Evolutionary conservation across 1,140 invertebrate genomes (phyloP).

Genomic region (Andrena cerasifolii): DNA sequence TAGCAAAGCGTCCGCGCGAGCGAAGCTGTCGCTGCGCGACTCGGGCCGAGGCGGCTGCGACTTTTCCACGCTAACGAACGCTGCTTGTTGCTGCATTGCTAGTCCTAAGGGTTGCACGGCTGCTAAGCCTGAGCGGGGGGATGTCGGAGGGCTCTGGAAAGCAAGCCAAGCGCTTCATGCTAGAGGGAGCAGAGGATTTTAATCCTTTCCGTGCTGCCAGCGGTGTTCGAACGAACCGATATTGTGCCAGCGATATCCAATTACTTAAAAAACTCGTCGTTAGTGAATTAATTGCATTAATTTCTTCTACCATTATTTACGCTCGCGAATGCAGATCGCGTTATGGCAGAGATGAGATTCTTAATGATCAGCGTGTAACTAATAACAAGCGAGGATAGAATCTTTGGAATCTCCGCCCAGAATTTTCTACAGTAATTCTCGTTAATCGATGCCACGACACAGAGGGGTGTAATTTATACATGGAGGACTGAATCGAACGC

Average conservation of each 20-base stretch:
- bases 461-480: too few species aligned
- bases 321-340: not conserved
- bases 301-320: not conserved
- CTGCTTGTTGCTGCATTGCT: constrained; percentile 55
- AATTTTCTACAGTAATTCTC: not conserved
- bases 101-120: constrained; percentile 70
- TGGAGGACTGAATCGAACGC: too few species aligned
- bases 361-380: not conserved
- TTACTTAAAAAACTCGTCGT: not conserved
- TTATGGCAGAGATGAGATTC: not conserved
- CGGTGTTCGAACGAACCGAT: constrained; percentile 1
- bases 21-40: constrained; percentile 76
- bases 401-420: not conserved
- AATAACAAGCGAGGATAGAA: too few species aligned
- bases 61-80: constrained; percentile 44
- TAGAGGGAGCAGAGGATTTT: constrained; percentile 49
- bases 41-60: constrained; percentile 73
- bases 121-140: constrained; percentile 70
- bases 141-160: constrained; percentile 79
- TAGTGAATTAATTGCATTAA: constrained; percentile 33
- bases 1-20: constrained; percentile 72
- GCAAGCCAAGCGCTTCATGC: constrained; percentile 76
- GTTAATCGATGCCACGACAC: too few species aligned
- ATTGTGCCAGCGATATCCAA: too few species aligned
- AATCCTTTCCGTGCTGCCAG: constrained; percentile 55